Percentiles rank a stretch among this genome's conserved stretches.
Evolutionary conservation across 2,113 vertebrate genomes (phyloP).

Genomic region (Mustela nigripes): DNA sequence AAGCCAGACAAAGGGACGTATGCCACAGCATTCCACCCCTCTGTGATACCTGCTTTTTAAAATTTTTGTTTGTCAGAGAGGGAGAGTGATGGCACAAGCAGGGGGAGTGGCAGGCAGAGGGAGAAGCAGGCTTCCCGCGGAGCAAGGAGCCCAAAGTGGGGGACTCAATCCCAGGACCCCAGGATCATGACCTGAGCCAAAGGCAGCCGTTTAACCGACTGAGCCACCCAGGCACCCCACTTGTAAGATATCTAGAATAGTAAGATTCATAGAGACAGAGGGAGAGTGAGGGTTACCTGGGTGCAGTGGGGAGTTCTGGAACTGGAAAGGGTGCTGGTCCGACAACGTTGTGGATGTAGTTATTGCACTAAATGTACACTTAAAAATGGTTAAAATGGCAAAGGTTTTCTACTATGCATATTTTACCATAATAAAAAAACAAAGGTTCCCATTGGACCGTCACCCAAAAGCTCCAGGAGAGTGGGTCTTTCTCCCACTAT

Average conservation of each 20-base stretch:
- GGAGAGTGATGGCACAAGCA: neutral
- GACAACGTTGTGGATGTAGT: rapidly evolving
- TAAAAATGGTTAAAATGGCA: neutral
- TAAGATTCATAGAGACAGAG: neutral
- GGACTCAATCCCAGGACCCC: neutral
- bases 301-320: neutral
- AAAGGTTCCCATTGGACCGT: neutral
- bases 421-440: neutral
- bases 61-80: neutral
- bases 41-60: neutral
- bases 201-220: neutral
- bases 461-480: rapidly evolving
- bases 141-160: neutral
- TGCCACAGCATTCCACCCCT: rapidly evolving
- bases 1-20: neutral
- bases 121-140: neutral
- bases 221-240: neutral
- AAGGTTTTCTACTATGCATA: neutral
- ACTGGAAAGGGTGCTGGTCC: neutral
- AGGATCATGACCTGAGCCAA: neutral
- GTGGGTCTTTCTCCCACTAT: neutral
- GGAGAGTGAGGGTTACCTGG: rapidly evolving
- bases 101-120: neutral
- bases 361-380: too few species aligned
- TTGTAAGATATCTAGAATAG: neutral